Evolutionary conservation across 92 coral and sea anemone genomes (phyloP), one percentile per base, ranked within the genome.

Genomic region (Porites evermanni): DNA sequence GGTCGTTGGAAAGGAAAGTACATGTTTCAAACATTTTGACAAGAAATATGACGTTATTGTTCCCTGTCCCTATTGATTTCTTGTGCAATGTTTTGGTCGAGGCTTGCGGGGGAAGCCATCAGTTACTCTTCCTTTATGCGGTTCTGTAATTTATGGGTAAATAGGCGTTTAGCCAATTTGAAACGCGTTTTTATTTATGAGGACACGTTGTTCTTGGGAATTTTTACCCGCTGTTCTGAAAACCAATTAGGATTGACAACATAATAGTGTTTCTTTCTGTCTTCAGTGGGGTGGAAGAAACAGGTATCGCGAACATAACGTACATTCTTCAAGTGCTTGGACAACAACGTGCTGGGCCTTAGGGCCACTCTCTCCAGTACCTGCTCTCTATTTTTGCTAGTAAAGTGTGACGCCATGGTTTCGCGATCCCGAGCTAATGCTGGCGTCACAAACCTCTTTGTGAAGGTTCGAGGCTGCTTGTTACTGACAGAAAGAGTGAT

Each of bases 191-290:
- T 56, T 11, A 3, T 11, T 60, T 77, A 90, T 64, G 84, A 80
- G 73, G 80, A 86, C 73, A 75, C 58, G 67, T 90, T 86, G 61
- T 86, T 90, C 79, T 86, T 86, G 56, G 86, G 75, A 53, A 90
- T 70, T 4, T 52, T 58, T 5, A 83, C 80, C 32, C 76, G 53
- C 76, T 84, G 83, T 12, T 90, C 93, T 21, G 91, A 86, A 44
- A 82, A 87, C 93, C 91, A 90, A 51, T 67, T 77, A 5, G 91
- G 91, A 18, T 87, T 75, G 1, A 82, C 71, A 16, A 87, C 38
- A 19, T 75, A 87, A 26, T 87, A 75, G 72, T 53, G 85, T 51
- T 78, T 81, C 77, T 86, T 86, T 64, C 78, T 53, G 58, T 81
- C 88, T 72, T 61, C 72, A 7, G 69, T 82, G n/a, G 93, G 88